Evolutionary conservation across 2,113 vertebrate genomes (phyloP).

Genomic region (Phalacrocorax brasilianus): DNA sequence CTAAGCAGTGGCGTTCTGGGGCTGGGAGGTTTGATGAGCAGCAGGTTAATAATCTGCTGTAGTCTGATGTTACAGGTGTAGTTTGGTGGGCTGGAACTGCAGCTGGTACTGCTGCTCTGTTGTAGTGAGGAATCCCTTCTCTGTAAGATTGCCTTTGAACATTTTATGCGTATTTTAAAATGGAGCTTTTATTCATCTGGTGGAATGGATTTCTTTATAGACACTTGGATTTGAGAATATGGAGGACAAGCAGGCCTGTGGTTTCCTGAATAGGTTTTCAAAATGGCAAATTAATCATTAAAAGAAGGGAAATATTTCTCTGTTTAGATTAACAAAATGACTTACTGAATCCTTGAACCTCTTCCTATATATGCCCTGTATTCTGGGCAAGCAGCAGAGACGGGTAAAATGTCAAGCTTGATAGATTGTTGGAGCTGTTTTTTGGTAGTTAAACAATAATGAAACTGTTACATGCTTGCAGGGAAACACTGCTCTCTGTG

Average conservation of each 20-base stretch:
- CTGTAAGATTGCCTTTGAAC: neutral
- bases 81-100: neutral
- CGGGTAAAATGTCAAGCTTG: conserved; percentile 45
- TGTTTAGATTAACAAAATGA: conserved; percentile 12
- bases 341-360: neutral
- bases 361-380: neutral
- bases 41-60: neutral
- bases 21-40: neutral
- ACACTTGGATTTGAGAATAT: neutral
- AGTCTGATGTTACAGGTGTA: no score
- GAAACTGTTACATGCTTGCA: conserved; percentile 56
- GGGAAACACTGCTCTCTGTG: conserved; percentile 69
- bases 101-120: neutral
- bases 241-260: neutral
- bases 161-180: neutral
- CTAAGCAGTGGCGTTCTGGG: neutral
- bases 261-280: neutral
- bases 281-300: neutral
- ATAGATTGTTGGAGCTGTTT: conserved; percentile 63
- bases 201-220: neutral
- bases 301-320: neutral
- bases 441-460: conserved; percentile 70
- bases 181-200: conserved; percentile 6
- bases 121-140: neutral
- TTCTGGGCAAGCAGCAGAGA: conserved; percentile 22